A percentile compares a stretch with the other conserved stretches of the same genome.
Evolutionary conservation across 2,797 vertebrate genomes (phyloP).

Genomic region (Xiphophorus birchmanni): DNA sequence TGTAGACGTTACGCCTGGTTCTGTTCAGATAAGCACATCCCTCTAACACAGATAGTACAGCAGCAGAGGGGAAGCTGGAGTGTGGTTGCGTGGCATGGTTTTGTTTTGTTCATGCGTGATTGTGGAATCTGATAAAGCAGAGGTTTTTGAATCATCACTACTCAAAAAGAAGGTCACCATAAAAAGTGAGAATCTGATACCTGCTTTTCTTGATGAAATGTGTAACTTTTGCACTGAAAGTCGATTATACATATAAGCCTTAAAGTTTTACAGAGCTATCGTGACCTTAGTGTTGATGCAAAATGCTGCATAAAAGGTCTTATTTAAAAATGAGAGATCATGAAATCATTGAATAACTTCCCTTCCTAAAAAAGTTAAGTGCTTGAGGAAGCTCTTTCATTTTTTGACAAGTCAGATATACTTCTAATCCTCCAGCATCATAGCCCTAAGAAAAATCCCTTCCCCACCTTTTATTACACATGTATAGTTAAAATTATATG

Average conservation of each 20-base stretch:
- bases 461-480: slow-evolving; percentile 25
- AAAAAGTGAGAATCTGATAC: slow-evolving; percentile 60
- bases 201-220: slow-evolving; percentile 40
- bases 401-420: slow-evolving; percentile 28
- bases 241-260: slow-evolving; percentile 46
- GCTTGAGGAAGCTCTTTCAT: slow-evolving; percentile 14
- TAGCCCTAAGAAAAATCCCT: slow-evolving; percentile 4
- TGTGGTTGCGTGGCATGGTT: slow-evolving; percentile 14
- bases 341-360: slow-evolving; percentile 2
- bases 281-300: slow-evolving; percentile 14
- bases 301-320: slow-evolving; percentile 15
- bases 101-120: slow-evolving; percentile 4
- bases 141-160: slow-evolving; percentile 17
- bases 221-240: slow-evolving; percentile 33
- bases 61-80: slow-evolving; percentile 11
- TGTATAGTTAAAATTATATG: slow-evolving; percentile 13
- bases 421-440: slow-evolving; percentile 18
- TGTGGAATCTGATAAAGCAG: slow-evolving; percentile 41
- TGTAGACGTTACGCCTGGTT: slow-evolving; percentile 27
- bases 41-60: slow-evolving; percentile 24
- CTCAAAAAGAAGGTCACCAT: slow-evolving; percentile 60
- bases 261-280: slow-evolving; percentile 15
- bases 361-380: slow-evolving; percentile 3
- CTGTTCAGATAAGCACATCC: slow-evolving; percentile 25
- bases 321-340: slow-evolving; percentile 21